Evolutionary conservation across 2,113 vertebrate genomes (phyloP), one percentile per base, ranked within the genome.

Genomic region (Dolichotis patagonum): DNA sequence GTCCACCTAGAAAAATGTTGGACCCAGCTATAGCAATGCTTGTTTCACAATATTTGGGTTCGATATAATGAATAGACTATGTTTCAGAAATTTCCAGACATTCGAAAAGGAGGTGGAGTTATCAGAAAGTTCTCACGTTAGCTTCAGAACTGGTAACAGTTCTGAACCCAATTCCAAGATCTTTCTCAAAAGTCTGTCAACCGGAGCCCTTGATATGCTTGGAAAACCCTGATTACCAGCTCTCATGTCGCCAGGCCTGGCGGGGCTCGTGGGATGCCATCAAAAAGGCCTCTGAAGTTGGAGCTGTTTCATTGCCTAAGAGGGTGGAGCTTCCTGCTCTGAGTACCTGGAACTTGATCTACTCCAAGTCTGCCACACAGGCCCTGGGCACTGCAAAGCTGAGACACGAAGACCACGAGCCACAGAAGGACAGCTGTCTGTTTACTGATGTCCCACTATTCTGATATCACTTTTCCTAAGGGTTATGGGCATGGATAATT

Each of bases 401-500:
- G 49, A 38, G 62, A 67, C 5, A 88, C 71, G 67, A 95, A 85
- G 41, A 75, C 30, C 58, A 16, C 32, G 38, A 89, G 93, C 91
- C 78, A 52, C 32, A 95, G 54, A 80, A 62, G 52, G 30, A 92
- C 4, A 86, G 13, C 12, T 52, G 52, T 95, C 71, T 93, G 38
- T 56, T 88, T 82, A 69, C 32, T 75, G 58, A 90, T 26, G 90
- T 78, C 26, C 38, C 88, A 56, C 94, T 92, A 71, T 86, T 94
- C 24, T 52, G 43, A 46, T 43, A 54, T 71, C 32, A 78, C 19
- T 88, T 80, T 78, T 73, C 81, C 43, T 90, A 75, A 86, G 85
- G 54, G 67, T 52, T 88, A 73, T 30, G 92, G 38, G 94, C 35
- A 82, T 38, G 86, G 56, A 85, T 63, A 90, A 91, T 95, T 95